Percentiles rank a stretch among this genome's conserved stretches.
These are phyloP conservation scores for Scaptomyza tumidula DNA, from an alignment of 2,888 invertebrate species.

Conservation along the genomic window DNA sequence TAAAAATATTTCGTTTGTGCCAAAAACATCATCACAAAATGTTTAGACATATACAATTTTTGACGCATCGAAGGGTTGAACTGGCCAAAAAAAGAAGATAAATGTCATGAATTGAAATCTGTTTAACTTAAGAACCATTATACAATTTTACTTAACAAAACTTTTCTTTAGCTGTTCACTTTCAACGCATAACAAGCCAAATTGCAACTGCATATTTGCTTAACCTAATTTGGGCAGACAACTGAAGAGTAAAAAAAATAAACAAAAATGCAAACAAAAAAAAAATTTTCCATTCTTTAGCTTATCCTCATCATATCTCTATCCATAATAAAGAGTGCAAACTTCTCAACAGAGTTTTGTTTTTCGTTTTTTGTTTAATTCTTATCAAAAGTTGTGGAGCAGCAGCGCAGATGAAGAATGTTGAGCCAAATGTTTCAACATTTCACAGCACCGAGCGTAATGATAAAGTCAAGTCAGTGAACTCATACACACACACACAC, in stretches of 20 bases:
- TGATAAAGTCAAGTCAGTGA: slow-evolving; percentile 64
- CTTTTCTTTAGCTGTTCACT: no score
- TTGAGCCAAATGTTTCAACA: slow-evolving; percentile 64
- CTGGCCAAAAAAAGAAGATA: neutral
- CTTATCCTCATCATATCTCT: slow-evolving; percentile 4
- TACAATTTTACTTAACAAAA: neutral
- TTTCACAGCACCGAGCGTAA: slow-evolving; percentile 25
- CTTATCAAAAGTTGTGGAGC: slow-evolving; percentile 38
- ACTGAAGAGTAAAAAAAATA: neutral
- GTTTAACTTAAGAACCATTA: neutral
- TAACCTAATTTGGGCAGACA: slow-evolving; percentile 21
- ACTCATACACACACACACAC: slow-evolving; percentile 10
- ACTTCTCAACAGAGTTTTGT: neutral
- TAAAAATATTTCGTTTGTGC: slow-evolving; percentile 29
- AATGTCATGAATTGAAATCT: neutral
- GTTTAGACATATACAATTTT: neutral
- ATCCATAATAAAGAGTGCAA: slow-evolving; percentile 26
- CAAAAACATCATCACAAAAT: slow-evolving; percentile 5
- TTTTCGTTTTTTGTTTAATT: neutral
- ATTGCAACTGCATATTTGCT: slow-evolving; percentile 25
- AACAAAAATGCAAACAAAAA: neutral
- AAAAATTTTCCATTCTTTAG: slow-evolving; percentile 3
- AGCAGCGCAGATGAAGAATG: slow-evolving; percentile 30
- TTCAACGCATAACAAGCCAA: neutral
- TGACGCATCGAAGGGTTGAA: slow-evolving; percentile 12